Evolutionary conservation across 2,113 vertebrate species (phyloP).

Genomic region (Percina caprodes): DNA sequence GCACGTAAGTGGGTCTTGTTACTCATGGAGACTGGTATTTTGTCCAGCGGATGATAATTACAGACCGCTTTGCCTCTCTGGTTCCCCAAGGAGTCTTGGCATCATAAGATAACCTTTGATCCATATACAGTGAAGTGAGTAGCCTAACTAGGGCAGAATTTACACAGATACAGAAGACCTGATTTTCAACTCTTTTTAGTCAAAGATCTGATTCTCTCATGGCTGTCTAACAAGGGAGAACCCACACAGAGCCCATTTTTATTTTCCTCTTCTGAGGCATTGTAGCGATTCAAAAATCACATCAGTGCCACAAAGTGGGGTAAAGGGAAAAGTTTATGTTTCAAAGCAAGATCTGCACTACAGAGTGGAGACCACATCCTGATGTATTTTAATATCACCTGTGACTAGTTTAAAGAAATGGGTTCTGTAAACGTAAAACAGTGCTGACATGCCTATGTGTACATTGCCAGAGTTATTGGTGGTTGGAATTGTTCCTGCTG

Average conservation of each 20-base stretch:
- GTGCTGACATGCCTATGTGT: background rate
- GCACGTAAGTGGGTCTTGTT: conserved; percentile 40
- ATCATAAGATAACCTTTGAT: conserved; percentile 70
- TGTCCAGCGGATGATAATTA: conserved; percentile 54
- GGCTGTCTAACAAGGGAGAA: conserved; percentile 22
- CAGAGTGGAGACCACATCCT: background rate
- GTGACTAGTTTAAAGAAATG: background rate
- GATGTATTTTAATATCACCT: background rate
- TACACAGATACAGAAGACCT: conserved; percentile 56
- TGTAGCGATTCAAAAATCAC: conserved; percentile 2
- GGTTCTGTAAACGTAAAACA: background rate
- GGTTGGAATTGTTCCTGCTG: background rate
- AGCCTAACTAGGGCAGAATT: conserved; percentile 64
- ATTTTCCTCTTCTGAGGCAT: conserved; percentile 9
- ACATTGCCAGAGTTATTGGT: background rate
- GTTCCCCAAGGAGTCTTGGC: conserved; percentile 36
- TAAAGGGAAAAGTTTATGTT: background rate
- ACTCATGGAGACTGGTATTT: conserved; percentile 51
- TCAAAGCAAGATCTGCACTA: background rate
- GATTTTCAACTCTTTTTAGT: conserved; percentile 62
- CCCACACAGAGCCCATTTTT: conserved; percentile 17
- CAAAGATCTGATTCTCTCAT: conserved; percentile 41
- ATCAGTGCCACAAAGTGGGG: background rate
- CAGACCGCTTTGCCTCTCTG: conserved; percentile 20
- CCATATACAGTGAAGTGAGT: conserved; percentile 42